phyloP scores from a whole-genome alignment of 2,888 invertebrate genomes.

The Drosophila subquinaria region DNA sequence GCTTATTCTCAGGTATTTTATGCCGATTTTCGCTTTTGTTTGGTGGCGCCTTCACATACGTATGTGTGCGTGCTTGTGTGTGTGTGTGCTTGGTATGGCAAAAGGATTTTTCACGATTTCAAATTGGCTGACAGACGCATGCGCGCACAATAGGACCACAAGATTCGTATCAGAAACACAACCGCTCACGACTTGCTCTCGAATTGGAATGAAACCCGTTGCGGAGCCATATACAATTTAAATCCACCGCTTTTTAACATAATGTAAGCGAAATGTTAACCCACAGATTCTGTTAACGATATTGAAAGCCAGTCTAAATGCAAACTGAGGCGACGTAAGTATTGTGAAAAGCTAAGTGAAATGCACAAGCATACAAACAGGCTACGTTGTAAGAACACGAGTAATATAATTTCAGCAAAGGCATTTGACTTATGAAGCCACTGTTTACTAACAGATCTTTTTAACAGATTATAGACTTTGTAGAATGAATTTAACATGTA shows the following conservation, averaged over 20 bases:
- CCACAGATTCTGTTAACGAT: constrained; percentile 27
- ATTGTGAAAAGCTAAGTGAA: background rate
- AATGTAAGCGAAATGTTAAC: constrained; percentile 28
- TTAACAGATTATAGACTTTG: background rate
- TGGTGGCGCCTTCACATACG: constrained; percentile 43
- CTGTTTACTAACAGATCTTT: background rate
- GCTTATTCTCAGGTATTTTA: constrained; percentile 42
- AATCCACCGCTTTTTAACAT: constrained; percentile 52
- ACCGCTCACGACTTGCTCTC: constrained; percentile 82
- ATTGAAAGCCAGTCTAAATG: constrained; percentile 11
- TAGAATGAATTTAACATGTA: too few species aligned
- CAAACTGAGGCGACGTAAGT: background rate
- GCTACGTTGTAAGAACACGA: background rate
- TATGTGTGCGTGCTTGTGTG: constrained; percentile 28
- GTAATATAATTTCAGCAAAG: background rate
- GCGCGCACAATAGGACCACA: constrained; percentile 68
- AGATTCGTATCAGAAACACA: constrained; percentile 59
- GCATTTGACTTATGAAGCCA: background rate
- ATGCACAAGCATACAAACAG: background rate
- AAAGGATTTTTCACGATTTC: constrained; percentile 74
- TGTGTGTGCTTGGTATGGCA: constrained; percentile 57
- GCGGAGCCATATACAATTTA: constrained; percentile 56
- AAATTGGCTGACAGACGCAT: constrained; percentile 65
- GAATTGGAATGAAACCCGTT: constrained; percentile 81
- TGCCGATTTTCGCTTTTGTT: constrained; percentile 44